Evolutionary conservation across 2,113 vertebrate genomes (phyloP).

Genomic region (Etia nguti): DNA sequence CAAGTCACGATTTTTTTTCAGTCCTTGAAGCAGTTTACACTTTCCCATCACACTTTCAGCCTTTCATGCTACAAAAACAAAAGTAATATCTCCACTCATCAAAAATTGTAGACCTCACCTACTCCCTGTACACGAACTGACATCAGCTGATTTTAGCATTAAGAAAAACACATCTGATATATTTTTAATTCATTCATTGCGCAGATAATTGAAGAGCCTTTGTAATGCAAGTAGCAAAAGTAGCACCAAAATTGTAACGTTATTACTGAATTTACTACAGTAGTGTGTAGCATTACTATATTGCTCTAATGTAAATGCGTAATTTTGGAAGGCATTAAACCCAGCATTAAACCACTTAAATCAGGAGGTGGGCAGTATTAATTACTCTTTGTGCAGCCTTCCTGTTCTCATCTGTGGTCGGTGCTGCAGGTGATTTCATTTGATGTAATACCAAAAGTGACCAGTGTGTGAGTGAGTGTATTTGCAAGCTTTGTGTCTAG

Average conservation of each 20-base stretch:
- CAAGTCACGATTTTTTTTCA: background rate
- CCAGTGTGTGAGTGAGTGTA: rapidly evolving
- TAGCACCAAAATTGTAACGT: background rate
- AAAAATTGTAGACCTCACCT: rapidly evolving
- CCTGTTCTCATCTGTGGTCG: too few species aligned
- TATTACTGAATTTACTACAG: rapidly evolving
- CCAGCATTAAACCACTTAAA: background rate
- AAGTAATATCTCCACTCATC: rapidly evolving
- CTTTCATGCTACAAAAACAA: rapidly evolving
- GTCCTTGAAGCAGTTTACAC: rapidly evolving
- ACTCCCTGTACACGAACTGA: background rate
- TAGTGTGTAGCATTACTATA: rapidly evolving
- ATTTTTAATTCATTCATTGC: background rate
- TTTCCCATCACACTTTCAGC: rapidly evolving
- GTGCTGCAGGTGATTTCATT: too few species aligned
- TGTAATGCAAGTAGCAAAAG: background rate
- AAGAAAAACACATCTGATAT: rapidly evolving
- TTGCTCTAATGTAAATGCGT: rapidly evolving
- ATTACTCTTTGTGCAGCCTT: rapidly evolving
- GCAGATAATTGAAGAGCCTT: rapidly evolving
- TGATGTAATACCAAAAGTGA: too few species aligned
- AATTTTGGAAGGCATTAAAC: background rate
- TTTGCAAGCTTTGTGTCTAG: background rate
- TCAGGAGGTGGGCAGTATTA: rapidly evolving
- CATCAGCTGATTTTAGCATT: background rate